These are phyloP conservation scores for Chorisops tibialis DNA, from an alignment of 2,888 invertebrate species.

Conservation along the genomic window DNA sequence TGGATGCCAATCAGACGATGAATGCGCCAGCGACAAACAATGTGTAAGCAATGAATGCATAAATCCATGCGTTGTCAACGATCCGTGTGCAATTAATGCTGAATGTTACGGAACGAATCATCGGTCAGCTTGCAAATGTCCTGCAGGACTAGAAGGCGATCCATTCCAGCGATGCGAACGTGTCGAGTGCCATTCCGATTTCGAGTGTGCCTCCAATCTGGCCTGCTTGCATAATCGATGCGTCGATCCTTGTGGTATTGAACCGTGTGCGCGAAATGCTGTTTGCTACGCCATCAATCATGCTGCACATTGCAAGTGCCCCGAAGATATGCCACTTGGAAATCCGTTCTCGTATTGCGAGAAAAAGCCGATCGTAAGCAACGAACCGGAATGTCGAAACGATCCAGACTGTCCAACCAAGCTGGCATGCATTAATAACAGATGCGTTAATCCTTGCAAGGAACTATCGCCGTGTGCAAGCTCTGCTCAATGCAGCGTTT, in stretches of 20 bases:
- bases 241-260: conserved; percentile 71
- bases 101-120: conserved; percentile 80
- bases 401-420: conserved; percentile 79
- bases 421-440: conserved; percentile 74
- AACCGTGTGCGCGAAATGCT: conserved; percentile 80
- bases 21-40: conserved; percentile 75
- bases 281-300: conserved; percentile 78
- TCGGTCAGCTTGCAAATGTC: conserved; percentile 76
- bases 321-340: conserved; percentile 71
- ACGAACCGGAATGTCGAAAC: conserved; percentile 67
- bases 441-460: conserved; percentile 75
- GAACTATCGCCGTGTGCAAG: conserved; percentile 72
- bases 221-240: conserved; percentile 72
- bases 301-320: conserved; percentile 77
- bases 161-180: conserved; percentile 74
- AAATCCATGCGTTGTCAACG: conserved; percentile 73
- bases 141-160: conserved; percentile 72
- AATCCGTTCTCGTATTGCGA: conserved; percentile 77
- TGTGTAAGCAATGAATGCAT: conserved; percentile 81
- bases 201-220: conserved; percentile 73
- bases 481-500: conserved; percentile 73
- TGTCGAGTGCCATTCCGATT: conserved; percentile 73
- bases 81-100: conserved; percentile 80
- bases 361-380: conserved; percentile 51
- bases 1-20: conserved; percentile 77